phyloP scores from a whole-genome alignment of 2,113 vertebrate genomes.

The Circaetus cinerascens region DNA sequence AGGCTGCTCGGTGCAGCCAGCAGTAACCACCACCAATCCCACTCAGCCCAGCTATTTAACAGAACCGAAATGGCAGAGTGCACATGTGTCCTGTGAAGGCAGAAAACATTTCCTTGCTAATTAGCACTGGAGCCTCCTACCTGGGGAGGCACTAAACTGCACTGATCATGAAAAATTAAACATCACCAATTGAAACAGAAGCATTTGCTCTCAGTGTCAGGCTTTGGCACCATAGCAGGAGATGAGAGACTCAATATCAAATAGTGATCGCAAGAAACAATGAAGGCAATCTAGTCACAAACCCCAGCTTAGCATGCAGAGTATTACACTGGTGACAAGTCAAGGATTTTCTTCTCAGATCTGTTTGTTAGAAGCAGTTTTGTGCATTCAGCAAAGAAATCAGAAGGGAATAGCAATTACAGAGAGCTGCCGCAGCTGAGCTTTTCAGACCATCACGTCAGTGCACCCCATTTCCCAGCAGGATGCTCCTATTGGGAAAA shows the following conservation, averaged over 20 bases:
- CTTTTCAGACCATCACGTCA: slow-evolving; percentile 3
- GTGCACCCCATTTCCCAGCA: slow-evolving; percentile 9
- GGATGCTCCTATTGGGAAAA: slow-evolving; percentile 53
- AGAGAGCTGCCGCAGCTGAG: slow-evolving; percentile 49
- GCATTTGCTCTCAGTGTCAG: neutral
- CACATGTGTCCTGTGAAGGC: neutral
- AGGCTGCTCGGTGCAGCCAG: neutral
- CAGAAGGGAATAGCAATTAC: slow-evolving; percentile 65
- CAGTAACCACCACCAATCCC: neutral
- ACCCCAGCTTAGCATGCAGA: neutral
- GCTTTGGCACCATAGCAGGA: neutral
- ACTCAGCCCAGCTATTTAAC: neutral
- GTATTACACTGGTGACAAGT: slow-evolving; percentile 36
- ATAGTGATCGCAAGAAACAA: neutral
- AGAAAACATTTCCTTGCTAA: slow-evolving; percentile 38
- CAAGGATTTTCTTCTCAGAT: slow-evolving; percentile 44
- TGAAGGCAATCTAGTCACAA: neutral
- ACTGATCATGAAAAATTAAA: slow-evolving; percentile 69
- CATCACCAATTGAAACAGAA: neutral
- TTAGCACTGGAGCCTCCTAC: slow-evolving; percentile 45
- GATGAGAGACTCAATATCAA: neutral
- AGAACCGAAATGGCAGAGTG: neutral
- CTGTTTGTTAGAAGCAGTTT: slow-evolving; percentile 46
- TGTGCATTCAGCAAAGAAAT: slow-evolving; percentile 54
- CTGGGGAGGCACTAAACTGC: slow-evolving; percentile 43